Base-by-base conservation (phyloP, 2,113 vertebrate species). In the Leptobrachium ailaonicum region DNA sequence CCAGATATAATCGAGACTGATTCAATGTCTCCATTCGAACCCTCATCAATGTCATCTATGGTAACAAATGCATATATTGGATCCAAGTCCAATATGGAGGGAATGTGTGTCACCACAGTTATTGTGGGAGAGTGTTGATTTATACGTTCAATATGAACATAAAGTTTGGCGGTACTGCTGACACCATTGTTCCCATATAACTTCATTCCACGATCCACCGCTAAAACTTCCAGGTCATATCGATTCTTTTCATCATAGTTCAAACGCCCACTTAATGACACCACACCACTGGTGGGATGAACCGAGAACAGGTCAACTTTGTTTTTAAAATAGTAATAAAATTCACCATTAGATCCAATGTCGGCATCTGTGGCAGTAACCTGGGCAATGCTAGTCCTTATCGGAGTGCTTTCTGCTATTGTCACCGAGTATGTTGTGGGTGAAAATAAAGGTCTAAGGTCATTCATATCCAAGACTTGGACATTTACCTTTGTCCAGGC, bases 311-410 rank as follows among this genome's bases (percentile, higher is more conserved):
- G 90, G 70, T 98, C 98, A 63, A 95, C 94, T 89, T 94, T 96
- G 82, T 92, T 96, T 86, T 98, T 98, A 83, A 99, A 98, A 88
- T 97, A 99, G 82, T 98, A 99, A 88, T 99, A 99, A 91, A 99
- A 99, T 87, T 99, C 97, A 70, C 98, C 98, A 43, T 99, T 99
- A 82, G 97, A 98, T 82, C 97, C 98, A 9, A 97, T 96, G 82
- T 99, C 98, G 0, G 98, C 98, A 79, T 99, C 98, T 1, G 98
- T 99, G n/a, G 98, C 98, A 0, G 97, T 99, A 79, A 99, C 98
- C 83, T 98, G 97, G 83, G 98, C 97, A 62, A 99, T 97, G 68
- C 97, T 99, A 88, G 97, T 98, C 90, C 98, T 95, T 77, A 98
- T 89, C 13, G 97, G 95, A 74, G 97, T 98, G 90, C 95, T 98